Evolutionary conservation across 1,140 invertebrate genomes (phyloP).

Genomic region (Drosophila rufa): DNA sequence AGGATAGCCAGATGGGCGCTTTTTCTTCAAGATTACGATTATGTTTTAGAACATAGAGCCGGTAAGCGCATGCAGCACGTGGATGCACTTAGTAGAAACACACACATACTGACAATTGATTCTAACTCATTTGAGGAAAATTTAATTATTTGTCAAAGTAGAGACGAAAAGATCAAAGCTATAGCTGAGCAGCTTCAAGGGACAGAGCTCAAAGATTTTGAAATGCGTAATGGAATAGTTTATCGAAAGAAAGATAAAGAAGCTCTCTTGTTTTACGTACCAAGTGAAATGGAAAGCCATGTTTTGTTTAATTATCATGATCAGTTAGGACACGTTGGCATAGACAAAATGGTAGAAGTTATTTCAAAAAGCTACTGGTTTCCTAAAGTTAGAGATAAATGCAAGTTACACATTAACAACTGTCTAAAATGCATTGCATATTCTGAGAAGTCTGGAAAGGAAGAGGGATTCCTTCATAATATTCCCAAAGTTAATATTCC

Average conservation of each 20-base stretch:
- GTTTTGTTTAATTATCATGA: slow-evolving; percentile 12
- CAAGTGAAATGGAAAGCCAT: slow-evolving; percentile 1
- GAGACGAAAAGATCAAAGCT: background rate
- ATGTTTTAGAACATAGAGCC: background rate
- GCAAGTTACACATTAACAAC: too few relatives aligned
- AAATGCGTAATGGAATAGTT: background rate
- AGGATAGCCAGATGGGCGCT: background rate
- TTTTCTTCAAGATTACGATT: background rate
- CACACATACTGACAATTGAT: slow-evolving; percentile 7
- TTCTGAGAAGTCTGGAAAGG: too few relatives aligned
- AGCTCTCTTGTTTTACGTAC: slow-evolving; percentile 1
- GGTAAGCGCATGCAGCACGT: slow-evolving; percentile 13
- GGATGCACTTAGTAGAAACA: slow-evolving; percentile 6
- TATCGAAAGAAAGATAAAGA: background rate
- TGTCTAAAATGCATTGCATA: too few relatives aligned
- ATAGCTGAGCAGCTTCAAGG: background rate
- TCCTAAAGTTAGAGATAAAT: too few relatives aligned
- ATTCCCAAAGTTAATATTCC: too few relatives aligned
- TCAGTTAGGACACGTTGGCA: background rate
- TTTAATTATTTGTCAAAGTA: slow-evolving; percentile 1
- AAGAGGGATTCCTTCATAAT: too few relatives aligned
- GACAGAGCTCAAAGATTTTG: background rate
- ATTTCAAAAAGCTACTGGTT: too few relatives aligned
- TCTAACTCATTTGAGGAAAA: slow-evolving; percentile 6
- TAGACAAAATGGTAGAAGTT: too few relatives aligned